Conservation (phyloP, 2,888 invertebrate species). For the Pediacus dermestoides region DNA sequence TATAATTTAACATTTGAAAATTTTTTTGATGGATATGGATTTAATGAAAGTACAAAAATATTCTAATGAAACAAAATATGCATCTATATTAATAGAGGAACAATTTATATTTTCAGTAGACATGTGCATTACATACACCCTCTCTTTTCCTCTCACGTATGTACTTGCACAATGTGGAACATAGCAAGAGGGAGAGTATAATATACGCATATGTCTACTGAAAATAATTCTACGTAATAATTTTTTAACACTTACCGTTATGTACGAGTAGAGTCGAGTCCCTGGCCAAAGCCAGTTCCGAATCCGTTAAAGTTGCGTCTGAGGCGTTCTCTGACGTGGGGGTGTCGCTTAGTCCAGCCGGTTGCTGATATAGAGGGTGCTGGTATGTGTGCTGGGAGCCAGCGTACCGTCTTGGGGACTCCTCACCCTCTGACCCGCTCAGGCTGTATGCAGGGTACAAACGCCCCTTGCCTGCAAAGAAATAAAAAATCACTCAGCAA, state of each 20-base stretch:
- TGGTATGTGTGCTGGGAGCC: slow-evolving; percentile 53
- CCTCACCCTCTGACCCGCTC: slow-evolving; percentile 73
- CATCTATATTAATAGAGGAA: no score
- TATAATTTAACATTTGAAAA: no score
- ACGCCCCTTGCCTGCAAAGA: slow-evolving; percentile 68
- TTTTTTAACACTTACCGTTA: slow-evolving; percentile 64
- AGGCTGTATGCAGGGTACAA: slow-evolving; percentile 79
- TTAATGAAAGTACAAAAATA: no score
- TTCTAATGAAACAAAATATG: no score
- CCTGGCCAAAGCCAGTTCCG: slow-evolving; percentile 76
- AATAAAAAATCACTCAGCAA: slow-evolving; percentile 16
- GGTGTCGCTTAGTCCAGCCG: slow-evolving; percentile 66
- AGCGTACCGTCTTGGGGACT: slow-evolving; percentile 57
- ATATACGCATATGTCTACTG: no score
- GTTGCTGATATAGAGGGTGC: slow-evolving; percentile 52
- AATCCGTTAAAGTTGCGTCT: slow-evolving; percentile 80
- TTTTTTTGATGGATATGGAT: no score
- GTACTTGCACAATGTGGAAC: no score
- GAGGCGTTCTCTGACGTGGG: slow-evolving; percentile 82
- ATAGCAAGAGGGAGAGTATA: no score
- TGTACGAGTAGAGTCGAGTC: slow-evolving; percentile 78
- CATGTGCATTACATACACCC: no score
- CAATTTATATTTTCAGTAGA: no score
- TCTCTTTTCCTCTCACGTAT: no score
- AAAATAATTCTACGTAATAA: no score